Evolutionary conservation across 2,113 vertebrate species (phyloP).

Genomic region (Myodes glareolus): DNA sequence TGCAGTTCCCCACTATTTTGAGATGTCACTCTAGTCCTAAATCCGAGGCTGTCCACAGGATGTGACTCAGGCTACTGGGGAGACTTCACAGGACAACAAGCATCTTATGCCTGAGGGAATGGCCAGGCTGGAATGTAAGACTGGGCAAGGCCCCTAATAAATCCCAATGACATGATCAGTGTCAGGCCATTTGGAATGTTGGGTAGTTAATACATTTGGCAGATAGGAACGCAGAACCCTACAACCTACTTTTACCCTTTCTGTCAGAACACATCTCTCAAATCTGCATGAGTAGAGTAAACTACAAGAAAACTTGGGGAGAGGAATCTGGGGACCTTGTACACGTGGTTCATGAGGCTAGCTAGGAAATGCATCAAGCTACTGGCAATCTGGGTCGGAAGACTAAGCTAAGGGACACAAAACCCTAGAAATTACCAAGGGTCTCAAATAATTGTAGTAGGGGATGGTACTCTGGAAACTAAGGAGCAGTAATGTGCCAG

Average conservation of each 20-base stretch:
- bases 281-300: background rate
- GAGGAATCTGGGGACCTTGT: background rate
- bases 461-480: background rate
- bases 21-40: background rate
- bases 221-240: background rate
- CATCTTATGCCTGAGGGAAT: accelerated
- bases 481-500: background rate
- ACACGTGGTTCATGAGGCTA: background rate
- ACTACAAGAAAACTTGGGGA: background rate
- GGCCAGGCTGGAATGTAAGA: background rate
- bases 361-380: background rate
- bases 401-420: background rate
- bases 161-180: background rate
- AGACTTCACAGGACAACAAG: background rate
- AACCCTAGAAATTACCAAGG: background rate
- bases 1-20: background rate
- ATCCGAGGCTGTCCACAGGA: no score
- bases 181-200: background rate
- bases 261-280: background rate
- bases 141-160: background rate
- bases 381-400: background rate
- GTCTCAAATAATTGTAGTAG: background rate
- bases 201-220: background rate
- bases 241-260: background rate
- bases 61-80: background rate